Conservation (phyloP, 1,140 invertebrate species). For the Reticulitermes speratus region DNA sequence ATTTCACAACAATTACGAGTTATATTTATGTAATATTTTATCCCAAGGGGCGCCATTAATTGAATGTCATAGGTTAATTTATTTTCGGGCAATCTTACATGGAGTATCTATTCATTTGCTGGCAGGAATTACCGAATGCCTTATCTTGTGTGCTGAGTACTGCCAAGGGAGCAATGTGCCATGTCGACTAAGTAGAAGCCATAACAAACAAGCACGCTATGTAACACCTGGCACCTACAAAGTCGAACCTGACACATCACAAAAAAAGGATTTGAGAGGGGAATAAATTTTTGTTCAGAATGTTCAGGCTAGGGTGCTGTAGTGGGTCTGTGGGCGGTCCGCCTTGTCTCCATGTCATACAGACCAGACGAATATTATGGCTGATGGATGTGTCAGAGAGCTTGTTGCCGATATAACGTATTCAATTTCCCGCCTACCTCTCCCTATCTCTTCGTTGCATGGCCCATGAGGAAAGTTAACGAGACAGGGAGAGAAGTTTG, state of each 20-base stretch:
- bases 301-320: not conserved
- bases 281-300: not conserved
- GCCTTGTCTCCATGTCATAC: not conserved
- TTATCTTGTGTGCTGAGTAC: not conserved
- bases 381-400: not conserved
- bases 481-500: not conserved
- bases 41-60: no score
- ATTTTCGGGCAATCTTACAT: not conserved
- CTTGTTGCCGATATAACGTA: not conserved
- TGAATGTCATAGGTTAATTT: no score
- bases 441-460: not conserved
- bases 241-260: not conserved
- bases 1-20: no score
- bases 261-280: not conserved
- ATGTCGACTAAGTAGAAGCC: not conserved
- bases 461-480: not conserved
- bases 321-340: not conserved
- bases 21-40: no score
- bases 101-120: not conserved
- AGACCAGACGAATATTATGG: not conserved
- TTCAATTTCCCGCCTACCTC: conserved; percentile 3
- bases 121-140: not conserved
- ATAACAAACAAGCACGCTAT: not conserved
- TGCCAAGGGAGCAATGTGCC: not conserved
- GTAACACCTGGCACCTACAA: not conserved